phyloP scores from a whole-genome alignment of 1,140 invertebrate genomes.

The Chironomus striatipennis region DNA sequence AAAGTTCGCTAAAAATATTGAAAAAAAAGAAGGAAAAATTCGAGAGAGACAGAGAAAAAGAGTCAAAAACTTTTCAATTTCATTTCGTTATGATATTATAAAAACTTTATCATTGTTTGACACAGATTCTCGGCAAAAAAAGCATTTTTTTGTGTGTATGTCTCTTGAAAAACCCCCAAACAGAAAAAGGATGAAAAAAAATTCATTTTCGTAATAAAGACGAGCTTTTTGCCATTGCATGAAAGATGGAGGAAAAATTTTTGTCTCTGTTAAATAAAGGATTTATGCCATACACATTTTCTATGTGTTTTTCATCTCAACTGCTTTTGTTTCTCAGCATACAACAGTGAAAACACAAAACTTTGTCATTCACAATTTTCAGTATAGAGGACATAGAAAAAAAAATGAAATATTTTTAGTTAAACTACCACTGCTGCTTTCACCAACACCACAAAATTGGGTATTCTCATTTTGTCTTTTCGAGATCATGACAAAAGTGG shows the following conservation, averaged over 20 bases:
- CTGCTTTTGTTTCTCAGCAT: not conserved
- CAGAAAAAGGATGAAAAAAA: not conserved
- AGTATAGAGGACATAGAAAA: not conserved
- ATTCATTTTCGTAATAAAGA: not conserved
- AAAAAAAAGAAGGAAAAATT: not conserved
- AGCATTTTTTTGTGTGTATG: not conserved
- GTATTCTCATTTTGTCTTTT: conserved; percentile 3
- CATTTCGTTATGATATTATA: conserved; percentile 14
- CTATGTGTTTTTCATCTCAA: not conserved
- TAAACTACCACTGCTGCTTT: not conserved
- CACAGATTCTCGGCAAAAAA: not conserved
- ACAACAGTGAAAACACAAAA: not conserved
- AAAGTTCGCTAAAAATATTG: not conserved
- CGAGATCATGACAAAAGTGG: not conserved
- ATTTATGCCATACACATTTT: conserved; percentile 3
- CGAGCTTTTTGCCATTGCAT: conserved; percentile 6
- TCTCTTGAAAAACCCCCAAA: not conserved
- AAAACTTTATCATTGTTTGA: conserved; percentile 9
- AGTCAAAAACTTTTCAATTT: conserved; percentile 14
- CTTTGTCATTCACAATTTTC: not conserved
- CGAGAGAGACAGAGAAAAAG: not conserved
- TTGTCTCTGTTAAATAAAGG: conserved; percentile 2
- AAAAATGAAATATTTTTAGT: not conserved
- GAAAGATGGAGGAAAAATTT: not conserved
- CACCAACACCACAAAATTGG: not conserved